These are phyloP conservation scores for Rhagonycha lutea DNA, from an alignment of 2,888 invertebrate species.

Conservation along the genomic window DNA sequence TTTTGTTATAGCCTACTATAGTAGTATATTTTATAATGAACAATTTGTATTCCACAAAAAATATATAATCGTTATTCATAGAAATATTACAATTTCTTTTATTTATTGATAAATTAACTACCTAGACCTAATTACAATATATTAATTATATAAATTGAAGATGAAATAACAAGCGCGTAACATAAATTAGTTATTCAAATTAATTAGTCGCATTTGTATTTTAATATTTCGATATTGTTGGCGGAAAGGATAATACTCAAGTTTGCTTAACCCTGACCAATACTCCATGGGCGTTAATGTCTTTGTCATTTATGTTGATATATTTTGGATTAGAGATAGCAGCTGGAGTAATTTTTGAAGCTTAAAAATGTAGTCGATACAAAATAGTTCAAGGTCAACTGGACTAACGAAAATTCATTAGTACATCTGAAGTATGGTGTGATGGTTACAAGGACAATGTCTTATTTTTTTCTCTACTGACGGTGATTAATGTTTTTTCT, in stretches of 20 bases:
- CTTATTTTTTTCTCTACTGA: no score
- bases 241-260: conserved; percentile 29
- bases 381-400: neutral
- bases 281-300: conserved; percentile 35
- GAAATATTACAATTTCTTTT: neutral
- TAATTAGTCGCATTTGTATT: neutral
- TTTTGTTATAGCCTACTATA: neutral
- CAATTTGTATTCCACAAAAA: neutral
- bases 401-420: neutral
- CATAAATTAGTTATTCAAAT: neutral
- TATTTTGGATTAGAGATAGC: neutral
- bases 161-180: neutral
- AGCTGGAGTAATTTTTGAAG: neutral
- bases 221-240: conserved; percentile 27
- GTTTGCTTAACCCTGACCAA: conserved; percentile 38
- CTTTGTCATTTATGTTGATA: neutral
- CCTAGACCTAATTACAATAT: neutral
- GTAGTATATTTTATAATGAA: neutral
- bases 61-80: neutral
- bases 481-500: no score
- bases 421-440: no score
- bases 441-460: no score
- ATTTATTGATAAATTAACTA: neutral
- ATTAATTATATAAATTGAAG: neutral
- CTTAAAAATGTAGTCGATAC: neutral